Evolutionary conservation across 1,140 invertebrate genomes (phyloP).

Genomic region (Belonocnema kinseyi): DNA sequence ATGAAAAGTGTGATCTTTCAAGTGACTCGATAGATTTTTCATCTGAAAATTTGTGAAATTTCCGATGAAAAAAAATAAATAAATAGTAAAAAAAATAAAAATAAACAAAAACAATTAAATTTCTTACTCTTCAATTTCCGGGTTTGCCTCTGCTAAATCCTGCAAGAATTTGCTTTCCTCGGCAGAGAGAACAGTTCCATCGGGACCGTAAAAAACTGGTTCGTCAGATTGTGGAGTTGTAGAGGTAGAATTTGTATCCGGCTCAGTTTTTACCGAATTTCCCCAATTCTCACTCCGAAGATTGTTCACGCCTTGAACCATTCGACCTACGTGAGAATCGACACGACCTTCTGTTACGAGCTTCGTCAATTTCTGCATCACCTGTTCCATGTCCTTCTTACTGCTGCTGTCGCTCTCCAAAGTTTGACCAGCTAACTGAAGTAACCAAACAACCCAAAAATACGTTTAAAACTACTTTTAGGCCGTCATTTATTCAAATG

Average conservation of each 20-base stretch:
- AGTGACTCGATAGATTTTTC: too few species aligned
- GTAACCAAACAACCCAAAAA: background rate
- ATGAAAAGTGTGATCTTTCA: too few species aligned
- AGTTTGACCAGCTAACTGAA: slow-evolving; percentile 68
- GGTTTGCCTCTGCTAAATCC: slow-evolving; percentile 48
- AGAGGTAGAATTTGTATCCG: slow-evolving; percentile 47
- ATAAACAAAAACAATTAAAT: slow-evolving; percentile 43
- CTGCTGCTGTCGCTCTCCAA: slow-evolving; percentile 67
- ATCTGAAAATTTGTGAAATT: too few species aligned
- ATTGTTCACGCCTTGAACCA: slow-evolving; percentile 69
- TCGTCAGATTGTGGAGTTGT: slow-evolving; percentile 56
- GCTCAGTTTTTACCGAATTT: slow-evolving; percentile 29
- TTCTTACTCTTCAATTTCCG: slow-evolving; percentile 51
- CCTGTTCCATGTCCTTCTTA: slow-evolving; percentile 68
- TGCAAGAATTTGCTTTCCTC: slow-evolving; percentile 72
- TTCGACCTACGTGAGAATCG: slow-evolving; percentile 64
- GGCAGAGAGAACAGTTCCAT: slow-evolving; percentile 68
- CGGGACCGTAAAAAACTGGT: slow-evolving; percentile 71
- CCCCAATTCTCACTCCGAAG: slow-evolving; percentile 70
- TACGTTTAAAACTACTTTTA: too few species aligned
- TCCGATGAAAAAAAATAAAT: too few species aligned
- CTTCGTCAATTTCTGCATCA: slow-evolving; percentile 68
- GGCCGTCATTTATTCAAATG: too few species aligned
- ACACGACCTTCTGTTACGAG: slow-evolving; percentile 67
- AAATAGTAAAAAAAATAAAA: slow-evolving; percentile 17